phyloP scores from a whole-genome alignment of 2,797 vertebrate species.

The Paguma larvata region DNA sequence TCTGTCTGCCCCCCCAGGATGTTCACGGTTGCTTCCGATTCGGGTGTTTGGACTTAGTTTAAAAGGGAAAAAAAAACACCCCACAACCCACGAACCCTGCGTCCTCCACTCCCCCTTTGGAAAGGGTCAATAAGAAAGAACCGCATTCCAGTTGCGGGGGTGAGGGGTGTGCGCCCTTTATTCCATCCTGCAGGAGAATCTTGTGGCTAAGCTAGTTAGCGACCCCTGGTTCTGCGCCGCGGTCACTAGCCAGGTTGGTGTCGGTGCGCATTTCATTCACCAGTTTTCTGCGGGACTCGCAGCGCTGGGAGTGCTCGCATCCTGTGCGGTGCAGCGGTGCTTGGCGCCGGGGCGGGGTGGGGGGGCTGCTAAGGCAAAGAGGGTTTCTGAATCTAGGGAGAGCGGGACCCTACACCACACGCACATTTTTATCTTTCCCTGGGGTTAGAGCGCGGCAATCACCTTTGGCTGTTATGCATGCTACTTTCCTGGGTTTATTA shows the following conservation, averaged over 20 bases:
- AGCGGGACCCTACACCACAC: not conserved
- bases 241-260: not conserved
- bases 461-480: not conserved
- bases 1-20: not conserved
- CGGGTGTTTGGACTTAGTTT: slow-evolving; percentile 64
- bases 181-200: slow-evolving; percentile 26
- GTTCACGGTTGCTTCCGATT: slow-evolving; percentile 43
- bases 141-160: not conserved
- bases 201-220: slow-evolving; percentile 48
- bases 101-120: not conserved
- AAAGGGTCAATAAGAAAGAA: slow-evolving; percentile 15
- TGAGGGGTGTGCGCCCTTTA: not conserved
- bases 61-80: not conserved
- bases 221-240: slow-evolving; percentile 67
- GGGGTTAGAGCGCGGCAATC: not conserved
- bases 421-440: not conserved
- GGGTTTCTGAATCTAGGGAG: not conserved
- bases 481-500: slow-evolving; percentile 66
- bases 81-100: not conserved
- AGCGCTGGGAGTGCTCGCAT: not conserved
- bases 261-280: slow-evolving; percentile 72
- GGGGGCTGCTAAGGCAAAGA: not conserved
- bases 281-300: slow-evolving; percentile 73
- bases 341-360: not conserved
- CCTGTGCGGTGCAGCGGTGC: not conserved